Percentiles rank a stretch among this genome's conserved stretches.
Evolutionary conservation across 2,888 invertebrate genomes (phyloP).

Genomic region (Lasioglossum lativentre): DNA sequence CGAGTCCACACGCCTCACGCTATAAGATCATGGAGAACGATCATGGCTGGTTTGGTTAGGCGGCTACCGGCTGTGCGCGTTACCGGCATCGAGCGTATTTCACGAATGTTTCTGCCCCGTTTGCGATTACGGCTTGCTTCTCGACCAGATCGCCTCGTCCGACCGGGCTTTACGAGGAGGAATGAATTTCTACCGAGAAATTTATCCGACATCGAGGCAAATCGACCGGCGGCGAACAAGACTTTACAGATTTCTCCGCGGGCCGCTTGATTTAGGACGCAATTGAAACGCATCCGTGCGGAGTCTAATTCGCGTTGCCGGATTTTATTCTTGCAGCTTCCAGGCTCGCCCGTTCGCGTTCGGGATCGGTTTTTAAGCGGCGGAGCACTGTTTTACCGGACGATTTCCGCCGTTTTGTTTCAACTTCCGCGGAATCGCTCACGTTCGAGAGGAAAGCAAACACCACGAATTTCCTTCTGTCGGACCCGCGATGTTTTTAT

Average conservation of each 20-base stretch:
- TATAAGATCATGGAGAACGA: conserved; percentile 16
- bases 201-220: conserved; percentile 42
- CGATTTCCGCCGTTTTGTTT: conserved; percentile 5
- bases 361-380: conserved; percentile 22
- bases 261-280: conserved; percentile 16
- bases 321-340: conserved; percentile 28
- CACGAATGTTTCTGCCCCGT: conserved; percentile 41
- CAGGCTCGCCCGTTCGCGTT: not conserved
- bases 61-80: not conserved
- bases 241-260: conserved; percentile 27
- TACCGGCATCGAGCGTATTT: conserved; percentile 19
- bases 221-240: conserved; percentile 44
- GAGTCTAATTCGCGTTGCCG: conserved; percentile 9
- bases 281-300: conserved; percentile 44
- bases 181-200: conserved; percentile 52
- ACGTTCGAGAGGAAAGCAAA: not conserved
- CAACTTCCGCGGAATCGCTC: conserved; percentile 2
- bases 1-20: not conserved
- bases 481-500: not conserved
- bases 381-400: not conserved
- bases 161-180: conserved; percentile 33
- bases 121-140: conserved; percentile 44
- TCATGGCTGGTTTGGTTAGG: not conserved
- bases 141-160: conserved; percentile 25
- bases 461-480: not conserved